Percentiles rank a stretch among this genome's conserved stretches.
These are phyloP conservation scores for Morus bassanus DNA, from an alignment of 2,797 vertebrate species.

Conservation along the genomic window DNA sequence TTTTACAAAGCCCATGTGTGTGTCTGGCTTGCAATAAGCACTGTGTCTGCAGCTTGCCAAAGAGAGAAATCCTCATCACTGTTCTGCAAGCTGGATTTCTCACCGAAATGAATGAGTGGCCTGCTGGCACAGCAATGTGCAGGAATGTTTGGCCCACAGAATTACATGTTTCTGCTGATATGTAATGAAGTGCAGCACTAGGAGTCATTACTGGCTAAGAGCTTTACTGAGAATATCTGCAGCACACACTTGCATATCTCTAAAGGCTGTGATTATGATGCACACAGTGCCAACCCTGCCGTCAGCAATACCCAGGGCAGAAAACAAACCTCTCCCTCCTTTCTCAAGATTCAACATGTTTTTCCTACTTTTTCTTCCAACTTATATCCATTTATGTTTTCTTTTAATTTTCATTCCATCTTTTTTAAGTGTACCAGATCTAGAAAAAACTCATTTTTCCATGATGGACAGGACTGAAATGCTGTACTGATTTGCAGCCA, in stretches of 20 bases:
- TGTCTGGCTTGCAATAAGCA: background rate
- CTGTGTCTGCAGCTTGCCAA: background rate
- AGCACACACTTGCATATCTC: background rate
- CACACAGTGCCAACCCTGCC: background rate
- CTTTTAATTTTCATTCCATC: background rate
- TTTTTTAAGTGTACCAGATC: background rate
- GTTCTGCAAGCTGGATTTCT: background rate
- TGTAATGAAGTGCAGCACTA: background rate
- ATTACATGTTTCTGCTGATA: background rate
- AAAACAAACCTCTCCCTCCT: background rate
- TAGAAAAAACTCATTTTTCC: background rate
- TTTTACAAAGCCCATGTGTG: background rate
- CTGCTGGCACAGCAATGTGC: background rate
- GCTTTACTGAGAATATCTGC: background rate
- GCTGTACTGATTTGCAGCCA: background rate
- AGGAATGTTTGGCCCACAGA: background rate
- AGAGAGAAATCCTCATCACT: background rate
- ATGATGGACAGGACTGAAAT: background rate
- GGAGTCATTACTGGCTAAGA: background rate
- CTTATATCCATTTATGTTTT: background rate
- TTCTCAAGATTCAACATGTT: background rate
- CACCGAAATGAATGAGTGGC: background rate
- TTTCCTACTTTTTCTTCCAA: background rate
- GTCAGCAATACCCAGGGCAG: background rate
- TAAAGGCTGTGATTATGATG: background rate